Percentiles rank a stretch among this genome's conserved stretches.
phyloP scores from a whole-genome alignment of 2,888 invertebrate genomes.

The Taenaris catops region DNA sequence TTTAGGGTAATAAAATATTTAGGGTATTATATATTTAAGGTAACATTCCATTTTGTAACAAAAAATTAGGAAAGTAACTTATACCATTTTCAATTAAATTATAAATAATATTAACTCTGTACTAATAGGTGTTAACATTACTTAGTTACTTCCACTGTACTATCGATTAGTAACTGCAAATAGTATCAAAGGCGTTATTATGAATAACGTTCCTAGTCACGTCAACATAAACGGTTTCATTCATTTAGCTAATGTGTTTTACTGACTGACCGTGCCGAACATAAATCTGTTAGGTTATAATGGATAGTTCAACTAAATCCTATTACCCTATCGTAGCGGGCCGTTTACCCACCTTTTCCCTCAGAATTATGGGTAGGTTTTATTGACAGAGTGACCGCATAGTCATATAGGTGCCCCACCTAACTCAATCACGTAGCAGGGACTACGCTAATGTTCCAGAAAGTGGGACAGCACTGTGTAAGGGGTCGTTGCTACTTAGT shows the following conservation, averaged over 20 bases:
- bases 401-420: constrained; percentile 53
- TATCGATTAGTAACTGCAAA: constrained; percentile 9
- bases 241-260: constrained; percentile 23
- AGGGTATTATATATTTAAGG: no score
- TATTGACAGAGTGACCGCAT: constrained; percentile 50
- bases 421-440: constrained; percentile 53
- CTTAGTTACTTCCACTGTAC: background rate
- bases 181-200: constrained; percentile 5
- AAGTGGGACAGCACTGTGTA: constrained; percentile 53
- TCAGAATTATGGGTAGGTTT: constrained; percentile 33
- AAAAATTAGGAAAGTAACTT: no score
- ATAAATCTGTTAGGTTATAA: constrained; percentile 24
- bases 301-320: constrained; percentile 34
- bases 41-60: no score
- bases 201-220: constrained; percentile 6
- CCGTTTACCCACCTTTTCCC: constrained; percentile 18
- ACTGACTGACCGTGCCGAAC: constrained; percentile 26
- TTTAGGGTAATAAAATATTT: no score
- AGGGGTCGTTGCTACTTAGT: constrained; percentile 27
- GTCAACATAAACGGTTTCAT: constrained; percentile 8
- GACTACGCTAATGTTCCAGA: constrained; percentile 55
- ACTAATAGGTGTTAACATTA: background rate
- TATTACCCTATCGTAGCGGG: constrained; percentile 37
- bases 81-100: no score
- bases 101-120: no score